Evolutionary conservation across 92 coral and sea anemone species (phyloP), one percentile per base, ranked within the genome.

Genomic region (Virgularia gustaviana): DNA sequence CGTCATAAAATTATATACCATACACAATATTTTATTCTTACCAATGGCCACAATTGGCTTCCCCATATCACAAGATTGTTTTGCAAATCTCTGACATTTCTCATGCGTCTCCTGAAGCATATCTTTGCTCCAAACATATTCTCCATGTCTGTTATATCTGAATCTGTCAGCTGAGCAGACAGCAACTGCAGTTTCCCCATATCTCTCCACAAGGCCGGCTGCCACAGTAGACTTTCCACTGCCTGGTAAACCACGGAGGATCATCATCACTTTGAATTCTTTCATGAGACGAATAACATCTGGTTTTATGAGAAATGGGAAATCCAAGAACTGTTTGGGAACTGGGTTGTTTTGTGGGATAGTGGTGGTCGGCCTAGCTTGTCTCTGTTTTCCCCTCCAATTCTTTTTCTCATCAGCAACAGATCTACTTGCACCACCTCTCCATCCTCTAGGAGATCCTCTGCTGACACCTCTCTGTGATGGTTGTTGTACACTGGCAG

Each of bases 251-350:
- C 86, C 86, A 67, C 86, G 30, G 54, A 81, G 41, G 27, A 81
- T 68, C 36, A 81, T 66, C 82, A 81, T 81, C 57, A 75, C 81
- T 58, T 76, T 76, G n/a, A 79, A 81, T n/a, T 76, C 65, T 63
- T 9, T 68, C 16, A 81, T 44, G 37, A 81, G 58, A 47, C 68
- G 41, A 36, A 81, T 39, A 7, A 72, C 51, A 11, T 45, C 65
- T 41, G 20, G 25, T 20, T 81, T 63, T 60, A 28, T 49, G 12
- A 81, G 49, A 76, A 81, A 81, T 44, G 81, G 78, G 19, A 76
- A 81, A 73, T 81, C 36, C 15, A 58, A 37, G 2, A 49, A 49
- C 28, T 49, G 49, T 30, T 19, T 9, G 28, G 39, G 39, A 36
- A 65, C 42, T 4, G 2, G 16, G 1, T 18, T 36, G 19, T 68